A percentile compares a stretch with the other conserved stretches of the same genome.
Conservation (phyloP, 2,113 vertebrate species). For the Thinocorus orbignyianus region DNA sequence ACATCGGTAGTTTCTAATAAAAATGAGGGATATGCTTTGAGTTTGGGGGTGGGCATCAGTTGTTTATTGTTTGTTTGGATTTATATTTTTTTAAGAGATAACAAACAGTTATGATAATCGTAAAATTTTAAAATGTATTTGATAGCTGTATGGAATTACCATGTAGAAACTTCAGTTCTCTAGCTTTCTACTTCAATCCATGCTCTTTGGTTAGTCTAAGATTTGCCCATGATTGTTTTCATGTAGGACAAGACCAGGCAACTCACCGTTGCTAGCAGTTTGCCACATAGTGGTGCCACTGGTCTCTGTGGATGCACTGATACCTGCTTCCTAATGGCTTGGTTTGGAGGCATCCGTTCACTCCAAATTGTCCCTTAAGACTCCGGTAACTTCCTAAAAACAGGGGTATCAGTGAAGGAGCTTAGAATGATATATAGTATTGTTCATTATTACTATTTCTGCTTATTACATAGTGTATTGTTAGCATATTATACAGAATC, state of each 20-base stretch:
- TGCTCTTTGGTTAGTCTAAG: neutral
- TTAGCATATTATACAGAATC: neutral
- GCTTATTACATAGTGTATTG: neutral
- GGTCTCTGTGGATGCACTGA: neutral
- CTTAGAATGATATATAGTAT: neutral
- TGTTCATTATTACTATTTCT: neutral
- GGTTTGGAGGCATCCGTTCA: neutral
- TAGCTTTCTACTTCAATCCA: neutral
- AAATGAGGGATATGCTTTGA: neutral
- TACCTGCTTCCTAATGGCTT: neutral
- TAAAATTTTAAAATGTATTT: neutral
- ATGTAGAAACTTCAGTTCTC: neutral
- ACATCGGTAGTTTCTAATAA: rapidly evolving
- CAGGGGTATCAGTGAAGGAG: neutral
- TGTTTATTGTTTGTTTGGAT: neutral
- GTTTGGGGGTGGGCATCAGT: neutral
- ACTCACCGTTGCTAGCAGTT: neutral
- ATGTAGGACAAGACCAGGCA: neutral
- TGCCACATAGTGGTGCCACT: neutral
- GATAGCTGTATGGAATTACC: neutral
- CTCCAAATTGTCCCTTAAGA: neutral
- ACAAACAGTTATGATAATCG: neutral
- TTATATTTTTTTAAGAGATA: neutral
- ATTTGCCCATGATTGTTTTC: neutral
- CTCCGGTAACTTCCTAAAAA: neutral